Percentiles rank a stretch among this genome's conserved stretches.
Conservation (phyloP, 2,888 invertebrate genomes). For the Melikaiella ostensackeni region DNA sequence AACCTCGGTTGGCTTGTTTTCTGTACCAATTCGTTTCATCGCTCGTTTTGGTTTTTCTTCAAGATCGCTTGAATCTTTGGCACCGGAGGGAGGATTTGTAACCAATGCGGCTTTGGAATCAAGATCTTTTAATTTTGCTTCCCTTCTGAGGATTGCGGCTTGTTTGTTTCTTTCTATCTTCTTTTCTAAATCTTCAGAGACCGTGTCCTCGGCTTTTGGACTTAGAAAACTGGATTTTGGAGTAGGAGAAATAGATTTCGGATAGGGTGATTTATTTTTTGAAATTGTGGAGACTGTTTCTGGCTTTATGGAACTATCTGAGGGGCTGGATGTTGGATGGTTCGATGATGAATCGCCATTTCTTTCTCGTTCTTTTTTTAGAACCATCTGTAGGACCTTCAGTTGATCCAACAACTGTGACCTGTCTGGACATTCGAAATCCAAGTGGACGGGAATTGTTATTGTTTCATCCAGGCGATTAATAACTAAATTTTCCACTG, state of each 20-base stretch:
- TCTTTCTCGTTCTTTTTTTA: slow-evolving; percentile 70
- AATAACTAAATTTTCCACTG: slow-evolving; percentile 84
- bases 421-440: slow-evolving; percentile 65
- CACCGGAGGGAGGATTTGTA: slow-evolving; percentile 36
- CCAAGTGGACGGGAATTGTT: slow-evolving; percentile 62
- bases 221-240: background rate
- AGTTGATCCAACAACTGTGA: slow-evolving; percentile 68
- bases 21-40: background rate
- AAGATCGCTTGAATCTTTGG: background rate
- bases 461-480: slow-evolving; percentile 80
- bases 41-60: slow-evolving; percentile 13
- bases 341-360: slow-evolving; percentile 39
- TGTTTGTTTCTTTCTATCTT: slow-evolving; percentile 63
- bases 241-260: background rate
- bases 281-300: slow-evolving; percentile 44
- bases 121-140: slow-evolving; percentile 60
- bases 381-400: slow-evolving; percentile 75
- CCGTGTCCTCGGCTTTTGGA: slow-evolving; percentile 14
- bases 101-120: slow-evolving; percentile 54
- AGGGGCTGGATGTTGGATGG: slow-evolving; percentile 18
- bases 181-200: slow-evolving; percentile 53
- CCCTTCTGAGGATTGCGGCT: slow-evolving; percentile 50
- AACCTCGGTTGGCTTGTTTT: background rate
- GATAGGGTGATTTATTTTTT: slow-evolving; percentile 28
- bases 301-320: slow-evolving; percentile 37